phyloP scores from a whole-genome alignment of 1,140 invertebrate genomes.

The Sinonovacula constricta region DNA sequence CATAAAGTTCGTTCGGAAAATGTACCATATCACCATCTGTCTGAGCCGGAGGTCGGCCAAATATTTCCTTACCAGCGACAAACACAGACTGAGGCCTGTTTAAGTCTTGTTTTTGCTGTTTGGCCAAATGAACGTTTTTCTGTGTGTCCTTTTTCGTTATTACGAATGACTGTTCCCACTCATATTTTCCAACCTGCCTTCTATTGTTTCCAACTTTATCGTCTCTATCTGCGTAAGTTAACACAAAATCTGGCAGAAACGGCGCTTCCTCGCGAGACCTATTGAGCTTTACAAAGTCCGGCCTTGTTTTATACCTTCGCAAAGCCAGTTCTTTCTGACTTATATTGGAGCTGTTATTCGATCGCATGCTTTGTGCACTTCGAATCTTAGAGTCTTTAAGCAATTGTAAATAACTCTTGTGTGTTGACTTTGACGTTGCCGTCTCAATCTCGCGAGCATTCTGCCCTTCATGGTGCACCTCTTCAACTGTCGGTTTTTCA shows the following conservation, averaged over 20 bases:
- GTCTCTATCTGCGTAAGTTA: slow-evolving; percentile 45
- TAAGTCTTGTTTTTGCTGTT: background rate
- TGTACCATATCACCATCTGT: too few relatives aligned
- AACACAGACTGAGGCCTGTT: slow-evolving; percentile 1
- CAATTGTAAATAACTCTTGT: slow-evolving; percentile 58
- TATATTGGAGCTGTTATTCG: slow-evolving; percentile 36
- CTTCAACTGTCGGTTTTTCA: background rate
- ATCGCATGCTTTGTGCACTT: slow-evolving; percentile 43
- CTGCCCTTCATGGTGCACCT: background rate
- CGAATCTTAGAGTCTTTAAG: slow-evolving; percentile 53
- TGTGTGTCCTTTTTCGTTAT: slow-evolving; percentile 21
- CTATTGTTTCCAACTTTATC: background rate
- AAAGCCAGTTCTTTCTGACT: slow-evolving; percentile 35
- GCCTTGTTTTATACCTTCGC: slow-evolving; percentile 38
- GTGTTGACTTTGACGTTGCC: slow-evolving; percentile 21
- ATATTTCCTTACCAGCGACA: background rate
- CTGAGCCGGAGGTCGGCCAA: too few relatives aligned
- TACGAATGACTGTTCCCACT: slow-evolving; percentile 34
- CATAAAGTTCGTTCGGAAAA: too few relatives aligned
- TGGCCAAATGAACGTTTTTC: slow-evolving; percentile 11
- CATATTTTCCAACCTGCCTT: slow-evolving; percentile 19
- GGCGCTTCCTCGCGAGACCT: slow-evolving; percentile 30
- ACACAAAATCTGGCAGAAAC: slow-evolving; percentile 47
- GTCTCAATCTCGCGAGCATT: slow-evolving; percentile 2
- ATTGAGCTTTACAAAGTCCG: slow-evolving; percentile 20